Conservation (phyloP, 2,113 vertebrate genomes). For the Promerops cafer region DNA sequence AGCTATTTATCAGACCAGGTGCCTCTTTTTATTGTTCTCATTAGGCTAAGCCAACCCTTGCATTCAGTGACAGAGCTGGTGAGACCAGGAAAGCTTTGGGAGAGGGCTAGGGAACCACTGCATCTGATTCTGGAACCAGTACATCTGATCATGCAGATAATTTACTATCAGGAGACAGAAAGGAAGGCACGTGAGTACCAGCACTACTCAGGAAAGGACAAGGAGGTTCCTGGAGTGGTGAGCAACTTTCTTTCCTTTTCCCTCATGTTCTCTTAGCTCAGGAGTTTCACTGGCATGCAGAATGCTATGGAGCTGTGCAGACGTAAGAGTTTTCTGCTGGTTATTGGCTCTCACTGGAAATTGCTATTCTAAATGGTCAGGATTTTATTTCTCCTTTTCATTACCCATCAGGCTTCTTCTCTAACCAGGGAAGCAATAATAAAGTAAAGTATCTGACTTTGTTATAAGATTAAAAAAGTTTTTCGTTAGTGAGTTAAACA, state of each 20-base stretch:
- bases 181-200: not conserved
- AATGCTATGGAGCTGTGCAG: conserved; percentile 50
- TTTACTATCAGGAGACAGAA: not conserved
- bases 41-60: not conserved
- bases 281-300: conserved; percentile 52
- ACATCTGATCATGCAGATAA: not conserved
- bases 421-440: not conserved
- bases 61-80: not conserved
- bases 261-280: conserved; percentile 34
- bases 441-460: not conserved
- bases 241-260: conserved; percentile 47
- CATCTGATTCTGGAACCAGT: not conserved
- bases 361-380: not conserved
- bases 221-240: conserved; percentile 59
- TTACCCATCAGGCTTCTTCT: not conserved
- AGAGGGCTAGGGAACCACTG: not conserved
- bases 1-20: conserved; percentile 58
- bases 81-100: not conserved
- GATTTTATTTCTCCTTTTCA: not conserved
- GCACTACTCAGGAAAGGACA: not conserved
- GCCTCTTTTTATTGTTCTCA: not conserved
- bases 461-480: not conserved
- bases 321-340: not conserved
- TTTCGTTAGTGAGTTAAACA: not conserved
- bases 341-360: not conserved